Evolutionary conservation across 2,888 invertebrate genomes (phyloP).

Genomic region (Bellardia pandia): DNA sequence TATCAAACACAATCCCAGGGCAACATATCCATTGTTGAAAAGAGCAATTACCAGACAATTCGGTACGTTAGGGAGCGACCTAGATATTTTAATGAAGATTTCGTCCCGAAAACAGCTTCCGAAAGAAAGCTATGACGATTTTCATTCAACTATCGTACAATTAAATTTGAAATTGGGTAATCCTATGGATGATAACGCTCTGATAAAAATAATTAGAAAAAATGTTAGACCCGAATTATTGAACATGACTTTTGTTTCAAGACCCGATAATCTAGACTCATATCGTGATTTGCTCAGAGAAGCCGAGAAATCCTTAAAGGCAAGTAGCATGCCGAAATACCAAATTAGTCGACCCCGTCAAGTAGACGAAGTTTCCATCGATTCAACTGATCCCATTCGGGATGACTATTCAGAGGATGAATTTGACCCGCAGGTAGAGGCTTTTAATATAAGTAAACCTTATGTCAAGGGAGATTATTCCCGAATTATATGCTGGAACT

Average conservation of each 20-base stretch:
- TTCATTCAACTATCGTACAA: not conserved
- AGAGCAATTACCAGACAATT: conserved; percentile 25
- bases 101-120: conserved; percentile 7
- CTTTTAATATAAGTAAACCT: no score
- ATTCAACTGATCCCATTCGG: no score
- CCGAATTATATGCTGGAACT: no score
- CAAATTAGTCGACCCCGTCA: not conserved
- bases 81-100: conserved; percentile 14
- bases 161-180: conserved; percentile 9
- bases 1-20: not conserved
- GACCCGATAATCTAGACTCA: conserved; percentile 10
- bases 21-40: not conserved
- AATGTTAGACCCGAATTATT: conserved; percentile 9
- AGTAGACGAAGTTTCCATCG: not conserved
- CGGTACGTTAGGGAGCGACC: conserved; percentile 3
- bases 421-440: no score
- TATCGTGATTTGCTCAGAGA: conserved; percentile 16
- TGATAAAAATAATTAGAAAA: conserved; percentile 25
- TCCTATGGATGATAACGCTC: conserved; percentile 7
- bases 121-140: conserved; percentile 12
- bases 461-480: no score
- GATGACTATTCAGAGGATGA: no score
- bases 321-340: not conserved
- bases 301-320: not conserved
- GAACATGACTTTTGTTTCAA: conserved; percentile 20